Conservation (phyloP, 2,113 vertebrate genomes). For the Tiliqua scincoides region DNA sequence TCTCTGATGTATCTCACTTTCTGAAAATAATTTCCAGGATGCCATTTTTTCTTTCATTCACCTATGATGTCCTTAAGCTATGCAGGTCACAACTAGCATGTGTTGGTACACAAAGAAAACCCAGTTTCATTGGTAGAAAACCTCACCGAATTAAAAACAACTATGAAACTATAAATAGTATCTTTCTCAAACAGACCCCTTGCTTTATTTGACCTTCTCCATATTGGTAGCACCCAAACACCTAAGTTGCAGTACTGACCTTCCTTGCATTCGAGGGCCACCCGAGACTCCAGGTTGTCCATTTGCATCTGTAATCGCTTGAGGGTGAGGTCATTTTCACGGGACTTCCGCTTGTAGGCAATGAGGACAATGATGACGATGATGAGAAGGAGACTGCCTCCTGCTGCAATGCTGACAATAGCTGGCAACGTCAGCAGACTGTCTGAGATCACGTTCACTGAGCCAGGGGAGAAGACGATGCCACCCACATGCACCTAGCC, state of each 20-base stretch:
- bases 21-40: not conserved
- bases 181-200: not conserved
- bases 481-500: conserved; percentile 93
- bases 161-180: not conserved
- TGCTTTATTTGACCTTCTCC: not conserved
- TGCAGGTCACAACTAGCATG: not conserved
- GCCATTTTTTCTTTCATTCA: not conserved
- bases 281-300: conserved; percentile 98
- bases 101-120: not conserved
- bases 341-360: conserved; percentile 97
- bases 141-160: not conserved
- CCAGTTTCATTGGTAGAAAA: not conserved
- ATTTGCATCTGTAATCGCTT: conserved; percentile 99
- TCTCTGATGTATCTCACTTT: not conserved
- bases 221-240: not conserved
- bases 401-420: conserved; percentile 94
- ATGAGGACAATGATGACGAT: conserved; percentile 98
- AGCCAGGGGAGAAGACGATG: conserved; percentile 90
- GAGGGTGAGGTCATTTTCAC: conserved; percentile 96
- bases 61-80: not conserved
- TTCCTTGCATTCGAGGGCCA: conserved; percentile 98
- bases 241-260: conserved; percentile 72
- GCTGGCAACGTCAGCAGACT: conserved; percentile 95
- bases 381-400: conserved; percentile 94
- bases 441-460: conserved; percentile 91